These are phyloP conservation scores for Anorthoa munda DNA, from an alignment of 2,888 invertebrate species.

Conservation along the genomic window DNA sequence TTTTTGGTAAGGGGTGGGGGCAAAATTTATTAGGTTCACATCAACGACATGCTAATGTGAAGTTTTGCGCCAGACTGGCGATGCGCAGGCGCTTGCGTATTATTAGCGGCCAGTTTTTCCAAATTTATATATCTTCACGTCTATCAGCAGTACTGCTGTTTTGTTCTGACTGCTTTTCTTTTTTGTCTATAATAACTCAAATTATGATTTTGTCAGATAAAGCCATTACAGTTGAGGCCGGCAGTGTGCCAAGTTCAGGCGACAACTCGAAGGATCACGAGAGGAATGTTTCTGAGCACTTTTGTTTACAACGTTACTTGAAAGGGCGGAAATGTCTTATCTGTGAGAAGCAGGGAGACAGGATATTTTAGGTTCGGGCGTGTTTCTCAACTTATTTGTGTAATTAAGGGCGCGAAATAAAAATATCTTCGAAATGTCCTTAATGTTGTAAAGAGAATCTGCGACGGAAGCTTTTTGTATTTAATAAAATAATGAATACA, in stretches of 20 bases:
- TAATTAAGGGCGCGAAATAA: conserved; percentile 31
- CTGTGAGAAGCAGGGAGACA: conserved; percentile 14
- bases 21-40: too few species aligned
- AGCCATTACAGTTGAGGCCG: too few species aligned
- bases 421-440: conserved; percentile 14
- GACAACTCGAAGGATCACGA: conserved; percentile 17
- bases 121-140: too few species aligned
- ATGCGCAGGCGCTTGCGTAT: too few species aligned
- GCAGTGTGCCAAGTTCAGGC: conserved; percentile 22
- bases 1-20: too few species aligned
- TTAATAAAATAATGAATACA: not conserved
- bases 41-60: too few species aligned
- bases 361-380: conserved; percentile 37
- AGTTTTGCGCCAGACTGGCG: too few species aligned
- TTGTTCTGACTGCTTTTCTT: too few species aligned
- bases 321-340: conserved; percentile 36
- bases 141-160: too few species aligned
- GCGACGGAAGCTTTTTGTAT: conserved; percentile 5
- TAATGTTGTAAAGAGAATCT: not conserved
- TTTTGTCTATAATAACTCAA: too few species aligned
- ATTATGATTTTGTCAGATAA: too few species aligned
- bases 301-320: conserved; percentile 47
- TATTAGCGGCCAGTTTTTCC: too few species aligned
- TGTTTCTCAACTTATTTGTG: conserved; percentile 47
- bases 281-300: conserved; percentile 16